These are phyloP conservation scores for Atlantisia rogersi DNA, from an alignment of 2,113 vertebrate species.

Conservation along the genomic window DNA sequence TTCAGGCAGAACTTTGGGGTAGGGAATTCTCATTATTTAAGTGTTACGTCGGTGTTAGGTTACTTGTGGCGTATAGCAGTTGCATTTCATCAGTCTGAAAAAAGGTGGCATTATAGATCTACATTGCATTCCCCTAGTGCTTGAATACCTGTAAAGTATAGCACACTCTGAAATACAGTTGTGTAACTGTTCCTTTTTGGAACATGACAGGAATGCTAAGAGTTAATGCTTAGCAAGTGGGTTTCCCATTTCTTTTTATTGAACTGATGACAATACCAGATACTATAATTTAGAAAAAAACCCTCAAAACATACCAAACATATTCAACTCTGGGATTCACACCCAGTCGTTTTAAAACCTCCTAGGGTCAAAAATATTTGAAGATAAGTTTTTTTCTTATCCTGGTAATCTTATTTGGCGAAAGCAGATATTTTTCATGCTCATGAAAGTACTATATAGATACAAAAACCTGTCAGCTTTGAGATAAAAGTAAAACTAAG, in stretches of 20 bases:
- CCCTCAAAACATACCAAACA: neutral
- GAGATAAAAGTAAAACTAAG: neutral
- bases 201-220: neutral
- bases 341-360: neutral
- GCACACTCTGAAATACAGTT: neutral
- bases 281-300: neutral
- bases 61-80: slow-evolving; percentile 4
- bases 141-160: slow-evolving; percentile 31
- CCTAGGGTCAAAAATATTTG: neutral
- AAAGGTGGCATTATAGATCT: slow-evolving; percentile 74
- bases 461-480: neutral
- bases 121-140: slow-evolving; percentile 26
- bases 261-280: neutral
- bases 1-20: neutral
- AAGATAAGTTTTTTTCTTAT: neutral
- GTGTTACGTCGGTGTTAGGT: neutral
- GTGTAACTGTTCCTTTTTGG: neutral
- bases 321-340: neutral
- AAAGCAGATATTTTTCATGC: neutral
- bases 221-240: neutral
- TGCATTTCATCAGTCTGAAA: slow-evolving; percentile 71
- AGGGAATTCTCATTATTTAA: neutral
- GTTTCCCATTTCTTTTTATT: neutral
- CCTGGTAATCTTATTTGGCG: neutral
- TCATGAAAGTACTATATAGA: neutral